Evolutionary conservation across 2,888 invertebrate species (phyloP), one percentile per base, ranked within the genome.

Genomic region (Melangyna quadrimaculata): DNA sequence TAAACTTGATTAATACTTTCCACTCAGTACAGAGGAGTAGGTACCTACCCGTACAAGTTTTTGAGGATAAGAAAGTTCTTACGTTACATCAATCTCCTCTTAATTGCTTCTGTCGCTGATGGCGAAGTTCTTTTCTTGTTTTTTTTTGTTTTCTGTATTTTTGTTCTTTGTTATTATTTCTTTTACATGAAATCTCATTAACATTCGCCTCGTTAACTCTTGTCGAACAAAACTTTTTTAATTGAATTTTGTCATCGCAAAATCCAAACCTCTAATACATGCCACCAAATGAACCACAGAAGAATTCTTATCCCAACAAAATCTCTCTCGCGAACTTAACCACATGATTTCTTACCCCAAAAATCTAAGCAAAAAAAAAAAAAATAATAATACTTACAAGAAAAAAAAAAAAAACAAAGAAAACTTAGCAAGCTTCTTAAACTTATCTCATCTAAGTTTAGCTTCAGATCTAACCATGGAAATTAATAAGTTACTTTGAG

Each of bases 371-470:
- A 9, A 29, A 22, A 3, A 57, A 35, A 45, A n/a, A 19, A 29
- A 10, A 32, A 12, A 48, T n/a, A 40, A 55, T 6, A 48, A 32
- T 75, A 22, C 17, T 29, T 48, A 65, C 24, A n/a, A 12, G 7
- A 29, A 19, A 22, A 24, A 29, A 48, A 29, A 37, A n/a, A n/a
- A n/a, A n/a, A 51, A 29, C n/a, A 48, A 12, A 32, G 63, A 12
- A 43, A 53, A 51, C 61, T 63, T 69, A 29, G 22, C 40, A 59
- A 82, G 70, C 63, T 83, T 78, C 82, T 83, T 59, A 45, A 84
- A 84, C 79, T 84, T 84, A 80, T 80, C 80, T 84, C 80, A 84
- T 84, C 75, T 80, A 84, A 84, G 80, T 84, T 80, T 32, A 67
- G 67, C 72, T 55, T 84, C 43, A 71, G 74, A 71, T 79, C 59